These are phyloP conservation scores for Halictus ligatus DNA, from an alignment of 2,888 invertebrate species.

Conservation along the genomic window DNA sequence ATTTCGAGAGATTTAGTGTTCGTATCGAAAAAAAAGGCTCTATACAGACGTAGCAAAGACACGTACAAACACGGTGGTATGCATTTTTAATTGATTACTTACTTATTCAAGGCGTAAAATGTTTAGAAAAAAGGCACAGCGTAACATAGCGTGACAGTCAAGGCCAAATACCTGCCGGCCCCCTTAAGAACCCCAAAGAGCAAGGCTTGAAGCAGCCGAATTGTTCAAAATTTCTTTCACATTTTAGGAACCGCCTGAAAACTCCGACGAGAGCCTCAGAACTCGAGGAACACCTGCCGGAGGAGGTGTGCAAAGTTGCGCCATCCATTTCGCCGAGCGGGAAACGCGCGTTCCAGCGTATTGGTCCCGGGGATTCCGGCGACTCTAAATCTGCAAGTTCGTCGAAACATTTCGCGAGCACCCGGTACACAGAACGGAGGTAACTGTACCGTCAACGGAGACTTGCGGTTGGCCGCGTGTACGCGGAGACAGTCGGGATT, in stretches of 20 bases:
- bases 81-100: too few species aligned
- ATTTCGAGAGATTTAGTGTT: too few species aligned
- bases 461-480: slow-evolving; percentile 5
- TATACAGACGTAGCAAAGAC: too few species aligned
- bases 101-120: too few species aligned
- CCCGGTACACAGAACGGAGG: slow-evolving; percentile 16
- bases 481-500: slow-evolving; percentile 40
- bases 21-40: too few species aligned
- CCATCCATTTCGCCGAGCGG: background rate
- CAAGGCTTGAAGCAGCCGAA: too few species aligned
- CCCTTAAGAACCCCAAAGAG: too few species aligned
- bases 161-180: too few species aligned
- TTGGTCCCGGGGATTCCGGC: background rate
- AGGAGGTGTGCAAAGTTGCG: background rate
- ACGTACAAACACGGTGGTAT: too few species aligned
- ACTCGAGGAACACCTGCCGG: background rate
- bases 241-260: background rate
- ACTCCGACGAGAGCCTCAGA: background rate
- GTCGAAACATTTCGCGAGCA: background rate
- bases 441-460: slow-evolving; percentile 54
- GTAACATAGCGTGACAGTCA: too few species aligned
- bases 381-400: background rate
- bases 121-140: too few species aligned
- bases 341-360: background rate
- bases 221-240: background rate